These are phyloP conservation scores for Serinus canaria DNA, from an alignment of 2,113 vertebrate species.

Conservation along the genomic window DNA sequence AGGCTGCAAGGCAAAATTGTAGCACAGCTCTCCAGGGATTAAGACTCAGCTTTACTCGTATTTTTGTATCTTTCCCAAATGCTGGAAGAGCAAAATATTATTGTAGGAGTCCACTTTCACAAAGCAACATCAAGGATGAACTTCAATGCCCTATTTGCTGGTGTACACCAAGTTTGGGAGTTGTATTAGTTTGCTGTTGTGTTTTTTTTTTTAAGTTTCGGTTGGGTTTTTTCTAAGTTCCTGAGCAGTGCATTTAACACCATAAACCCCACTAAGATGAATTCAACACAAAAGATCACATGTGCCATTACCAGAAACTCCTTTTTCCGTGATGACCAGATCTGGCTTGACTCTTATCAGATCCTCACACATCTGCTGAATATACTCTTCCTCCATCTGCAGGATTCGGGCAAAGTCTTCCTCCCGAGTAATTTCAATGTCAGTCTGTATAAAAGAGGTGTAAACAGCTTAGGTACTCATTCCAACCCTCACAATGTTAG, in stretches of 20 bases:
- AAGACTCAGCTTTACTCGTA: neutral
- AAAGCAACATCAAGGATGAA: neutral
- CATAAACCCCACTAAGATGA: neutral
- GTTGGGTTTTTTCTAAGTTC: neutral
- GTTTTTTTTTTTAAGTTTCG: neutral
- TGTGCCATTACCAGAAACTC: conserved; percentile 83
- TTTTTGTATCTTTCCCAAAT: neutral
- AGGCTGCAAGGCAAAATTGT: fast-evolving
- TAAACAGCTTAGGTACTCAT: neutral
- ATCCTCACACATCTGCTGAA: conserved; percentile 95
- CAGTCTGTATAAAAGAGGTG: conserved; percentile 75
- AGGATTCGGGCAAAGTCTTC: conserved; percentile 95
- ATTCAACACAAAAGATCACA: fast-evolving
- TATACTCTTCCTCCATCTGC: conserved; percentile 96
- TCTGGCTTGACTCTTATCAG: conserved; percentile 91
- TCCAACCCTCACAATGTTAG: neutral
- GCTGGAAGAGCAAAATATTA: neutral
- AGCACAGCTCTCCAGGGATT: neutral
- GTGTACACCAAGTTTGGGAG: neutral
- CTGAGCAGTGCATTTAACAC: neutral
- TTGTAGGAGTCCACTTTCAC: fast-evolving
- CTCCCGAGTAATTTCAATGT: conserved; percentile 95
- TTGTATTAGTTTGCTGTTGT: neutral
- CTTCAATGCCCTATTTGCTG: neutral
- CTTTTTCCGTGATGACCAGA: conserved; percentile 94